A percentile compares a stretch with the other conserved stretches of the same genome.
These are phyloP conservation scores for Gobionotothen gibberifrons DNA, from an alignment of 2,797 vertebrate species.

Conservation along the genomic window DNA sequence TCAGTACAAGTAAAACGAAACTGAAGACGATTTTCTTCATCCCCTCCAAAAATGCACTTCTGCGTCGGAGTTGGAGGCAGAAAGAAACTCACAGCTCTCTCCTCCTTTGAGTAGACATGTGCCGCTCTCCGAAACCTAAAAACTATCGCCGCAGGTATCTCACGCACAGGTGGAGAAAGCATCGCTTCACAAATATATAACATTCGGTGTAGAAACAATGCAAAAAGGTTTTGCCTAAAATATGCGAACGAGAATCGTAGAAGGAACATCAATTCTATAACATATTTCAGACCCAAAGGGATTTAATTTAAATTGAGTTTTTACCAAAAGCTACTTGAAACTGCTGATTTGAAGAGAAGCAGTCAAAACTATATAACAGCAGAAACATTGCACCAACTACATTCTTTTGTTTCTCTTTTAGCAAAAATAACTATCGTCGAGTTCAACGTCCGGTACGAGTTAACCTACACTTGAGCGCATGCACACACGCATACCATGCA, in stretches of 20 bases:
- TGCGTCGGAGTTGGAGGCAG: conserved; percentile 52
- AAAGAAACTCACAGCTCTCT: conserved; percentile 37
- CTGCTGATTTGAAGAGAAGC: conserved; percentile 50
- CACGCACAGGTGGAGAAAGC: conserved; percentile 43
- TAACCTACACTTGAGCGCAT: conserved; percentile 53
- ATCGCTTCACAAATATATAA: conserved; percentile 66
- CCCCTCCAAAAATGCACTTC: conserved; percentile 72
- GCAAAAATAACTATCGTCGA: conserved; percentile 58
- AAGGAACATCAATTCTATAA: conserved; percentile 52
- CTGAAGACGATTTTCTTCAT: conserved; percentile 73
- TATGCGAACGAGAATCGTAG: conserved; percentile 34
- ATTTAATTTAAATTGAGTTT: conserved; percentile 45
- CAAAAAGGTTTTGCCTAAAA: conserved; percentile 29
- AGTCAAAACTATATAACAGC: conserved; percentile 57
- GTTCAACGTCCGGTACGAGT: conserved; percentile 24
- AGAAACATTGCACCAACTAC: conserved; percentile 52
- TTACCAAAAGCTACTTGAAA: conserved; percentile 33
- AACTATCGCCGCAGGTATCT: conserved; percentile 44
- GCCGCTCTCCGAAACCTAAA: conserved; percentile 53
- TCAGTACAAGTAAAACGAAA: conserved; percentile 83
- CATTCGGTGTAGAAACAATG: conserved; percentile 58
- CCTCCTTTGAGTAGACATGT: background rate
- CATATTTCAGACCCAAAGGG: conserved; percentile 33
- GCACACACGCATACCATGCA: conserved; percentile 65
- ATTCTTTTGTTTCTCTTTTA: conserved; percentile 42